Conservation (phyloP, 2,113 vertebrate genomes). For the Bombycilla garrulus region DNA sequence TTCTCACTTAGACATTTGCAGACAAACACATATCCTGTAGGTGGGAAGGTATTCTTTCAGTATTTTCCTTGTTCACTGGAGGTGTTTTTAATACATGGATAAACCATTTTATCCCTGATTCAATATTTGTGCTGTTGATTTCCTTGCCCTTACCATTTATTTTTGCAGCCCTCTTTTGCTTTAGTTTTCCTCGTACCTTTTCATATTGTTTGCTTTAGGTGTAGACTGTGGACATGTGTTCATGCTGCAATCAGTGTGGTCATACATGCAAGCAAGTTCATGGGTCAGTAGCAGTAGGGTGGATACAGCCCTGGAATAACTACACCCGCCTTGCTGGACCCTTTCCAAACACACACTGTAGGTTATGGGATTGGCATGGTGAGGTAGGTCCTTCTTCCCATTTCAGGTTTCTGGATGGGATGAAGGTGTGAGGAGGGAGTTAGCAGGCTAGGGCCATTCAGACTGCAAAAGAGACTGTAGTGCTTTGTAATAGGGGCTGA, state of each 20-base stretch:
- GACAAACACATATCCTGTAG: constrained; percentile 38
- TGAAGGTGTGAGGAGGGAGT: neutral
- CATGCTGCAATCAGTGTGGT: constrained; percentile 26
- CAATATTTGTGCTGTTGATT: constrained; percentile 66
- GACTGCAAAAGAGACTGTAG: accelerated
- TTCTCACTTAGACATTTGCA: neutral
- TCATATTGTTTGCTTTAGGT: constrained; percentile 68
- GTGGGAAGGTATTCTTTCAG: constrained; percentile 29
- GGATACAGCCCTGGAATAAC: neutral
- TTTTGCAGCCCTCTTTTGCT: constrained; percentile 2
- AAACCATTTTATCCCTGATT: constrained; percentile 46
- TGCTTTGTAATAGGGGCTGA: neutral
- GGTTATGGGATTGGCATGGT: neutral
- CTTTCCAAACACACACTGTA: neutral
- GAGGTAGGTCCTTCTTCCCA: neutral
- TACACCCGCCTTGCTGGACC: neutral
- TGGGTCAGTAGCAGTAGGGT: constrained; percentile 19
- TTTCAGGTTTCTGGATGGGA: neutral
- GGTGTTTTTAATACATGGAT: constrained; percentile 22
- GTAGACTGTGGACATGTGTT: constrained; percentile 34
- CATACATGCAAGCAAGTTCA: neutral
- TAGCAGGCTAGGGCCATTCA: neutral
- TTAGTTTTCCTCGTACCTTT: constrained; percentile 31
- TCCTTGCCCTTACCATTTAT: constrained; percentile 31
- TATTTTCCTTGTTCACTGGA: constrained; percentile 17